Evolutionary conservation across 1,140 invertebrate species (phyloP).

Genomic region (Sarcophaga bullata): DNA sequence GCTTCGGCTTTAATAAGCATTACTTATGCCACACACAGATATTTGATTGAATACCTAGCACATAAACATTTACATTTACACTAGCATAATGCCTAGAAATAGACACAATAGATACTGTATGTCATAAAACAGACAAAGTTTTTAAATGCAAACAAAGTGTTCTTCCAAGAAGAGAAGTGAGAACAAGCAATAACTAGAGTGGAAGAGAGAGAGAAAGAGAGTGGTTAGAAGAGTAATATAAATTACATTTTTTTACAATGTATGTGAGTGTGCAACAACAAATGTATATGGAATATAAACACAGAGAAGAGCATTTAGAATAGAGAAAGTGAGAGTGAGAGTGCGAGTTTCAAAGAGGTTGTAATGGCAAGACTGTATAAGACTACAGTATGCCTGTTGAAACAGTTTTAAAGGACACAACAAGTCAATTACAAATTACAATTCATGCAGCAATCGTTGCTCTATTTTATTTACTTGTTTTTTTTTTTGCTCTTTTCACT

Average conservation of each 20-base stretch:
- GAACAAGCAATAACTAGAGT: background rate
- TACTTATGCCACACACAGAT: too few relatives aligned
- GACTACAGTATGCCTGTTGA: background rate
- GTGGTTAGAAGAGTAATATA: background rate
- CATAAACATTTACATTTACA: background rate
- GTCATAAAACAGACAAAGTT: background rate
- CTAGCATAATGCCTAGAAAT: background rate
- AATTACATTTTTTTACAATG: background rate
- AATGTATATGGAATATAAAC: too few relatives aligned
- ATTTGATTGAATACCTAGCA: background rate
- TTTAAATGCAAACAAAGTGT: background rate
- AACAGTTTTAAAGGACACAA: background rate
- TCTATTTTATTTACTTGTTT: too few relatives aligned
- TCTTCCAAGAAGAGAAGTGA: background rate
- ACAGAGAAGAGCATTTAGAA: background rate
- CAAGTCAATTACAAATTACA: conserved; percentile 10
- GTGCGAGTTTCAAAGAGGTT: background rate
- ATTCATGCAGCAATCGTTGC: background rate
- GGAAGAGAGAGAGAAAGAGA: background rate
- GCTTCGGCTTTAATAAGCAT: too few relatives aligned
- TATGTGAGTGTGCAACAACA: background rate
- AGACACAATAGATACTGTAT: too few relatives aligned
- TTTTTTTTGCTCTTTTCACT: too few relatives aligned
- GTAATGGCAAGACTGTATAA: too few relatives aligned
- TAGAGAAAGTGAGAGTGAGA: background rate